A percentile compares a stretch with the other conserved stretches of the same genome.
These are phyloP conservation scores for Acrocephalus scirpaceus DNA, from an alignment of 2,797 vertebrate species.

Conservation along the genomic window DNA sequence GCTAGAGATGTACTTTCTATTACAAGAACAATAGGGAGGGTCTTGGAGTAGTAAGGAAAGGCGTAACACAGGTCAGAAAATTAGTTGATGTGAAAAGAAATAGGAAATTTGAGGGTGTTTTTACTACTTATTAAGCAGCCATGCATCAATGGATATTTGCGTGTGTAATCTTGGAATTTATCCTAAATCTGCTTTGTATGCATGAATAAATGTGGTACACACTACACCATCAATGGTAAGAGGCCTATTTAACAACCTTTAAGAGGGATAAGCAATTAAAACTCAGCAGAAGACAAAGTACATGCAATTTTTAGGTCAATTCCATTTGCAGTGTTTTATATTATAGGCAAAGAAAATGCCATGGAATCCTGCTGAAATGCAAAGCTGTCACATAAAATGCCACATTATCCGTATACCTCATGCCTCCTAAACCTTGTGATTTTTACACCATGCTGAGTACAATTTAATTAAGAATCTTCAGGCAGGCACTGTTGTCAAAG, in stretches of 20 bases:
- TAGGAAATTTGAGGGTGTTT: not conserved
- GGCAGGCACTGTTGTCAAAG: not conserved
- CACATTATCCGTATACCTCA: not conserved
- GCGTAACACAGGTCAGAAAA: not conserved
- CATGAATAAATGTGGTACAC: not conserved
- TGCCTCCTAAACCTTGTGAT: not conserved
- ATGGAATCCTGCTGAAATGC: not conserved
- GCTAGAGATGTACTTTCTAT: not conserved
- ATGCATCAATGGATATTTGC: not conserved
- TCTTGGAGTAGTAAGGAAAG: not conserved
- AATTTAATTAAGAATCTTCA: constrained; percentile 43
- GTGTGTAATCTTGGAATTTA: not conserved
- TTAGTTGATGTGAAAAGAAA: not conserved
- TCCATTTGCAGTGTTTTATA: not conserved
- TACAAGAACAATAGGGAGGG: constrained; percentile 12
- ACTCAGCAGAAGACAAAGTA: not conserved
- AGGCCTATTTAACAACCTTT: not conserved
- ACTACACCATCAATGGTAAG: not conserved
- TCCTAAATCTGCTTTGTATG: not conserved
- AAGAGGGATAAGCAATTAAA: not conserved
- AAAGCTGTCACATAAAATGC: not conserved
- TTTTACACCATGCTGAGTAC: constrained; percentile 8
- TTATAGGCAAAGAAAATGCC: not conserved
- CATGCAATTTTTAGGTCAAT: not conserved
- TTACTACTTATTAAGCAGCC: not conserved